phyloP scores from a whole-genome alignment of 2,113 vertebrate genomes.

The Dicerorhinus sumatrensis region DNA sequence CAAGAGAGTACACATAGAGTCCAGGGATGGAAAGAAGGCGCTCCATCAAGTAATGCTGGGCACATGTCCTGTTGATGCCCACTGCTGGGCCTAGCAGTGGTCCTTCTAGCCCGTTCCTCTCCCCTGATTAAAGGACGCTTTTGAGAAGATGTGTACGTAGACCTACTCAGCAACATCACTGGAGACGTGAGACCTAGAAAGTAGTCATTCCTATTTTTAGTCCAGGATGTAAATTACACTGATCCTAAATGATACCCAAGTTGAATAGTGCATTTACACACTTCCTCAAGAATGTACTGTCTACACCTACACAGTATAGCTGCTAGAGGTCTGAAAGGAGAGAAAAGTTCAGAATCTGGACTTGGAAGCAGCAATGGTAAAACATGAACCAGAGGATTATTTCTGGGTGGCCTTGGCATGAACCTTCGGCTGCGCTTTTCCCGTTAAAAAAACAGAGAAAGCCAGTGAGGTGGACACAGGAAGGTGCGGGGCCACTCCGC shows the following conservation, averaged over 20 bases:
- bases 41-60: fast-evolving
- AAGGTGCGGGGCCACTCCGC: fast-evolving
- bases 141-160: fast-evolving
- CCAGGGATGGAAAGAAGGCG: not conserved
- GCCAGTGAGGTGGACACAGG: not conserved
- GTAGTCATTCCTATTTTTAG: not conserved
- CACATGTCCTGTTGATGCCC: fast-evolving
- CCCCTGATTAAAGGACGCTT: not conserved
- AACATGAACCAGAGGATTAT: fast-evolving
- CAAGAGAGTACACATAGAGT: fast-evolving
- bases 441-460: fast-evolving
- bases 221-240: not conserved
- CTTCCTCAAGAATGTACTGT: not conserved
- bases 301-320: not conserved
- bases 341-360: fast-evolving
- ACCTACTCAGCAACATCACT: fast-evolving
- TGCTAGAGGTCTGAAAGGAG: not conserved
- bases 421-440: not conserved
- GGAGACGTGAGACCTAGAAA: not conserved
- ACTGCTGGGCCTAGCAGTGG: not conserved
- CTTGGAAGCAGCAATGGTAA: not conserved
- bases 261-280: not conserved
- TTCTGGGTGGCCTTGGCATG: not conserved
- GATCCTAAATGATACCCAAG: fast-evolving
- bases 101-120: not conserved